Conservation (phyloP, 35 echinoderm and acorn worm genomes). For the Hemicentrotus pulcherrimus region DNA sequence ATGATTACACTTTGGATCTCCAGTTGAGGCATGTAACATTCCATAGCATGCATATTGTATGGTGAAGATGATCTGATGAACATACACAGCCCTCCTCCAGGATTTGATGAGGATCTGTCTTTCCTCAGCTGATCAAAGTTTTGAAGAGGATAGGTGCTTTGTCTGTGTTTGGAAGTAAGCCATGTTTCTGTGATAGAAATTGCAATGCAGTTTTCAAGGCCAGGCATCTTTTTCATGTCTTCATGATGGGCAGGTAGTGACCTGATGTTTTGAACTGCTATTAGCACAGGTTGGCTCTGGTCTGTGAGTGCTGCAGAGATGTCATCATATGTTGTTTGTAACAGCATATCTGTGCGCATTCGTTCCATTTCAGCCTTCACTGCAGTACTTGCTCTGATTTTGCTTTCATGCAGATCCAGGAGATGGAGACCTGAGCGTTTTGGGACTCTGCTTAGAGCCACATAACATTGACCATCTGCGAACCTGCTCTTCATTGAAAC, state of each 20-base stretch:
- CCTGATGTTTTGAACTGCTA: too few species aligned
- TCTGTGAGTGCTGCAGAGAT: neutral
- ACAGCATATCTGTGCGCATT: neutral
- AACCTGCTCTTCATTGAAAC: too few species aligned
- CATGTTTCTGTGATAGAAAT: conserved; percentile 60
- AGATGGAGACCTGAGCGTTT: conserved; percentile 36
- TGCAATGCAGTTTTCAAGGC: neutral
- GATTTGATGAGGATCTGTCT: neutral
- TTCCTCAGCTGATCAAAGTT: neutral
- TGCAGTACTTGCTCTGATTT: conserved; percentile 19
- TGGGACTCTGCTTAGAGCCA: too few species aligned
- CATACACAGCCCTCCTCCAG: neutral
- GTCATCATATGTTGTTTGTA: neutral
- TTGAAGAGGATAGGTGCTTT: neutral
- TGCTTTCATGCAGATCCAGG: neutral
- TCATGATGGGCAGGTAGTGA: too few species aligned
- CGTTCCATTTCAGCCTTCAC: neutral
- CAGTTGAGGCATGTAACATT: neutral
- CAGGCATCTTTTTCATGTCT: too few species aligned
- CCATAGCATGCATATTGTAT: neutral
- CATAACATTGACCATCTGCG: too few species aligned
- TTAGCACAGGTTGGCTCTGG: neutral
- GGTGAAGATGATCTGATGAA: neutral
- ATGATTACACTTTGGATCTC: neutral
- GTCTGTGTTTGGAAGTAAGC: neutral